phyloP scores from a whole-genome alignment of 2,113 vertebrate species.

The Phylloscopus trochilus region DNA sequence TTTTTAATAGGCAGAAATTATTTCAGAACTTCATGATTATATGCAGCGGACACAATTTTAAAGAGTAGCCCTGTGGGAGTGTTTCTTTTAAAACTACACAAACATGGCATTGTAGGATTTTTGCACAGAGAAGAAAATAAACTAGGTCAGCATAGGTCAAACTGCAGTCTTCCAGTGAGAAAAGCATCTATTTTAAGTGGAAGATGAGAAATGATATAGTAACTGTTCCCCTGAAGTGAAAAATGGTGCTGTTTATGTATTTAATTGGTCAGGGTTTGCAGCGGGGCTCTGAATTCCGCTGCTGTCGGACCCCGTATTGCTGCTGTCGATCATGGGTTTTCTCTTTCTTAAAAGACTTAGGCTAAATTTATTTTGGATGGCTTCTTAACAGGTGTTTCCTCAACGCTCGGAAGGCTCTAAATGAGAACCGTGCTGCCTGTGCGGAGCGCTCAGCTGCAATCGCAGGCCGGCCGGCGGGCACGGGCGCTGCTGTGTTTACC shows the following conservation, averaged over 20 bases:
- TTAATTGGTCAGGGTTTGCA: constrained; percentile 25
- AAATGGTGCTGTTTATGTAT: constrained; percentile 23
- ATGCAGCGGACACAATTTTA: not conserved
- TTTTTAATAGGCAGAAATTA: not conserved
- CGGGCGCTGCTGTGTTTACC: constrained; percentile 36
- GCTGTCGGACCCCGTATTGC: not conserved
- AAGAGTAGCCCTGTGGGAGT: not conserved
- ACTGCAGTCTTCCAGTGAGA: not conserved
- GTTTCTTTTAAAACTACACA: not conserved
- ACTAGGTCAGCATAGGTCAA: not conserved
- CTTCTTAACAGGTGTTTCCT: constrained; percentile 76
- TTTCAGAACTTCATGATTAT: not conserved
- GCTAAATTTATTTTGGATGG: constrained; percentile 55
- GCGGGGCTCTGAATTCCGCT: constrained; percentile 11
- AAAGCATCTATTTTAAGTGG: constrained; percentile 11
- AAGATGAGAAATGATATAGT: constrained; percentile 17
- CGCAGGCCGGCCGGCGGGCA: not conserved
- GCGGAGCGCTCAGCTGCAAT: constrained; percentile 63
- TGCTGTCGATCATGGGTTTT: not conserved
- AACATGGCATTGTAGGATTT: not conserved
- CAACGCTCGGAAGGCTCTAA: not conserved
- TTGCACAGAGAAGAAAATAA: not conserved
- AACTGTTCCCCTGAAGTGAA: constrained; percentile 8
- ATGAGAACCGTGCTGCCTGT: not conserved
- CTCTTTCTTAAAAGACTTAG: constrained; percentile 4